Percentiles rank a stretch among this genome's conserved stretches.
Conservation (phyloP, 2,888 invertebrate species). For the Phyto melanocephala region DNA sequence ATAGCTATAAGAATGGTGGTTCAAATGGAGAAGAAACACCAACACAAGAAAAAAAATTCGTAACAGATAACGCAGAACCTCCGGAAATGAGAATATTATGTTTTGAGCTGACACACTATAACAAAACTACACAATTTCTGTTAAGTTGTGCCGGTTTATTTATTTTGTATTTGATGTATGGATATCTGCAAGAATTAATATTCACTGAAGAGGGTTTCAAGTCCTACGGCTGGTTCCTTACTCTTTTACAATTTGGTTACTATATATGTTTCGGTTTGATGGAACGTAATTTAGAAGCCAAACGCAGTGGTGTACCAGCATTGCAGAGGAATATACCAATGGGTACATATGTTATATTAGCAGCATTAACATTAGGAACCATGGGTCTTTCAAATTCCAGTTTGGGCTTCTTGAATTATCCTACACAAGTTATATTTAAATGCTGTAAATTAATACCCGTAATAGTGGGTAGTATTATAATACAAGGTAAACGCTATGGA, state of each 20-base stretch:
- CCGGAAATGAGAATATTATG: slow-evolving; percentile 84
- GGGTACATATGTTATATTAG: slow-evolving; percentile 88
- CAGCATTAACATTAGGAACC: slow-evolving; percentile 93
- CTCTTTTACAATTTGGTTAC: slow-evolving; percentile 92
- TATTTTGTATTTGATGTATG: slow-evolving; percentile 92
- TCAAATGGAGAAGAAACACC: background rate
- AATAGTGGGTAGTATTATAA: slow-evolving; percentile 94
- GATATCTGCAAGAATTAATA: slow-evolving; percentile 94
- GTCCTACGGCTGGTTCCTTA: slow-evolving; percentile 94
- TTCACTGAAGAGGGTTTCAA: slow-evolving; percentile 94
- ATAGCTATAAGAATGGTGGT: background rate
- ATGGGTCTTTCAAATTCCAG: slow-evolving; percentile 98
- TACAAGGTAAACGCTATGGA: slow-evolving; percentile 92
- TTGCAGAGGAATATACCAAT: slow-evolving; percentile 88
- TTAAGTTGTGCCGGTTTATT: slow-evolving; percentile 90
- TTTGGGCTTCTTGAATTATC: slow-evolving; percentile 96
- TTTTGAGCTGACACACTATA: slow-evolving; percentile 85
- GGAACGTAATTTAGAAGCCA: slow-evolving; percentile 82
- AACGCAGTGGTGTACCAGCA: slow-evolving; percentile 74
- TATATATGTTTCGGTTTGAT: slow-evolving; percentile 89
- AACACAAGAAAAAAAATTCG: slow-evolving; percentile 43
- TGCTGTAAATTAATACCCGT: slow-evolving; percentile 98
- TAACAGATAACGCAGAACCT: slow-evolving; percentile 20
- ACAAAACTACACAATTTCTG: slow-evolving; percentile 84
- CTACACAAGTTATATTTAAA: slow-evolving; percentile 98